phyloP scores from a whole-genome alignment of 2,113 vertebrate species.

The Nothobranchius furzeri region DNA sequence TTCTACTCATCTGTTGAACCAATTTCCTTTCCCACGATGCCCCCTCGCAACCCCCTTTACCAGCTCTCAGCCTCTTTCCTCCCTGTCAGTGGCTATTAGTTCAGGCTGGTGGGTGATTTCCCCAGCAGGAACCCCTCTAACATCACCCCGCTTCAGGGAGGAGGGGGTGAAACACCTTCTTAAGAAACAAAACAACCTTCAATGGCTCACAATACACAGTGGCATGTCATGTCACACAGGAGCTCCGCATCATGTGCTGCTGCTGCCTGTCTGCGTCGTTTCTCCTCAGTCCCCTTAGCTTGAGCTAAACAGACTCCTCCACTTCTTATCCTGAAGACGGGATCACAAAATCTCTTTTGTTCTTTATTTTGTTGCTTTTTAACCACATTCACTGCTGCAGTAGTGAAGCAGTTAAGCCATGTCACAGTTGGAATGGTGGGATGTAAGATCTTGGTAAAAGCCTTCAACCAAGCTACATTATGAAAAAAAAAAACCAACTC shows the following conservation, averaged over 20 bases:
- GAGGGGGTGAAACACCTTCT: conserved; percentile 51
- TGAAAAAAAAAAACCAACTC: no score
- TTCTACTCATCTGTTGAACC: neutral
- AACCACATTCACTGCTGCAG: no score
- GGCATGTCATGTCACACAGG: conserved; percentile 9
- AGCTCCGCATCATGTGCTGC: neutral
- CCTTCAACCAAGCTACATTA: no score
- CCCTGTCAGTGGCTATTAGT: conserved; percentile 69
- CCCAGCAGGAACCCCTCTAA: conserved; percentile 44
- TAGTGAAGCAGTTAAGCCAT: no score
- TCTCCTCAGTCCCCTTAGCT: neutral
- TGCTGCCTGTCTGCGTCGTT: conserved; percentile 3
- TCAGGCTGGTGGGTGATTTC: conserved; percentile 57
- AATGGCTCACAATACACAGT: conserved; percentile 29
- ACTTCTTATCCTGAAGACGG: no score
- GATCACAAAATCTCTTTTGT: no score
- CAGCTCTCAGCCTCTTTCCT: conserved; percentile 43
- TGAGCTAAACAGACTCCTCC: neutral
- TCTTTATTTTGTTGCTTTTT: no score
- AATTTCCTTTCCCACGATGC: neutral
- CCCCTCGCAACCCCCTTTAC: conserved; percentile 16
- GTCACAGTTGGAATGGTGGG: no score
- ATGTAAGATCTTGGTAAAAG: no score
- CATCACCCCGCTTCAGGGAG: conserved; percentile 30
- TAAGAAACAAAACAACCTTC: conserved; percentile 55